Evolutionary conservation across 2,888 invertebrate species (phyloP).

Genomic region (Dinocampus coccinellae): DNA sequence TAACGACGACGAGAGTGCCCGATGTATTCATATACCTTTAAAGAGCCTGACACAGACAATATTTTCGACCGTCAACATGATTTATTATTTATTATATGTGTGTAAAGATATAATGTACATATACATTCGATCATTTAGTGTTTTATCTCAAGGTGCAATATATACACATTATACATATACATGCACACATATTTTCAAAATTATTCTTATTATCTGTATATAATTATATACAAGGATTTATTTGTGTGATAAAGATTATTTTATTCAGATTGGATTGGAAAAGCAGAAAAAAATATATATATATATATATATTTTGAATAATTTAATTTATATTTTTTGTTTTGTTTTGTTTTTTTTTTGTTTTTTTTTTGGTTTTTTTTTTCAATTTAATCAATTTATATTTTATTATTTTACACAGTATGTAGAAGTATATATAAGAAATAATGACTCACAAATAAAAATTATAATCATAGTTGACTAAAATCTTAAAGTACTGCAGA

Average conservation of each 20-base stretch:
- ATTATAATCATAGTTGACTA: not conserved
- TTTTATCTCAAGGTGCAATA: no score
- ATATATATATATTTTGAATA: not conserved
- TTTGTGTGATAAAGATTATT: conserved; percentile 56
- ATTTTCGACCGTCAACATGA: no score
- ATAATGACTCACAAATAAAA: not conserved
- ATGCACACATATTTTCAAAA: no score
- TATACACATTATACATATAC: no score
- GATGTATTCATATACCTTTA: no score
- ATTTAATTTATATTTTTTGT: not conserved
- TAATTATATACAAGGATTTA: conserved; percentile 49
- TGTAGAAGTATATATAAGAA: not conserved
- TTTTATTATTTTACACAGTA: not conserved
- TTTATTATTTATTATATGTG: no score
- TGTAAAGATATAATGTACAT: no score
- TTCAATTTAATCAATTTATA: not conserved
- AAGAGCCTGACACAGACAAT: no score
- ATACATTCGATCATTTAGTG: no score
- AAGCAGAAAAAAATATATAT: not conserved
- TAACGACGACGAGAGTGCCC: no score
- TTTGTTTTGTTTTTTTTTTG: not conserved
- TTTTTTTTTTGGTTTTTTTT: not conserved
- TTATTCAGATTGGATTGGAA: conserved; percentile 38
- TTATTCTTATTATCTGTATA: conserved; percentile 55
- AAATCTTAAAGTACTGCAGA: not conserved